Evolutionary conservation across 2,797 vertebrate species (phyloP), one percentile per base, ranked within the genome.

Genomic region (Chloroceryle inda): DNA sequence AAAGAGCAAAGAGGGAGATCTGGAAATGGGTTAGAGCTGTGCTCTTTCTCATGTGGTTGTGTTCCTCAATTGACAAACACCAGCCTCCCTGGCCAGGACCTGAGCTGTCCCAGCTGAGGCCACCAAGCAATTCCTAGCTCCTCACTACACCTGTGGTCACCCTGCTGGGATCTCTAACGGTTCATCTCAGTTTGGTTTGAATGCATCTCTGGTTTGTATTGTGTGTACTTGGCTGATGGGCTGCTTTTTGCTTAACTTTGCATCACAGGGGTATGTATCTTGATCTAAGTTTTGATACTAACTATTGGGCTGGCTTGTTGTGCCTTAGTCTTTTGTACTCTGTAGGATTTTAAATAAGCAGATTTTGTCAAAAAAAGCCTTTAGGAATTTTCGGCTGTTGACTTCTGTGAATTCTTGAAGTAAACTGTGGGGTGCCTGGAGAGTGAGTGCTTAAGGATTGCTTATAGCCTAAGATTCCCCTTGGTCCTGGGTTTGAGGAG

Each of bases 231-330:
- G 63, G 17, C 68, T 69, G 33, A 2, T 12, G 5, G n/a, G 37
- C 13, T 53, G 38, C 17, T 55, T 75, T 76, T 19, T 67, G 16
- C 7, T 17, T 47, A 23, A 10, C 11, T 6, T 44, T 7, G 5
- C 1, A 0, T 17, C 1, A 0, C 5, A 42, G 42, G 10, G 13
- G 12, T 8, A 35, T 6, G 6, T 19, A 4, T 9, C 7, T 72
- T 62, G 6, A 31, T 45, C 7, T 56, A 18, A 22, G 29, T 22
- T 75, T 35, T 40, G 10, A 4, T 62, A 1, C 35, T 37, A 24
- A 15, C 24, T 55, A 5, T 14, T 38, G 3, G 13, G 45, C 13
- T 84, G 10, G 18, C 11, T 66, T 50, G 18, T 35, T 27, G 52
- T 3, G 24, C 24, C 5, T 61, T 26, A 40, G 6, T 27, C 14